These are phyloP conservation scores for Bothrops jararaca DNA, from an alignment of 2,113 vertebrate genomes.

Conservation along the genomic window DNA sequence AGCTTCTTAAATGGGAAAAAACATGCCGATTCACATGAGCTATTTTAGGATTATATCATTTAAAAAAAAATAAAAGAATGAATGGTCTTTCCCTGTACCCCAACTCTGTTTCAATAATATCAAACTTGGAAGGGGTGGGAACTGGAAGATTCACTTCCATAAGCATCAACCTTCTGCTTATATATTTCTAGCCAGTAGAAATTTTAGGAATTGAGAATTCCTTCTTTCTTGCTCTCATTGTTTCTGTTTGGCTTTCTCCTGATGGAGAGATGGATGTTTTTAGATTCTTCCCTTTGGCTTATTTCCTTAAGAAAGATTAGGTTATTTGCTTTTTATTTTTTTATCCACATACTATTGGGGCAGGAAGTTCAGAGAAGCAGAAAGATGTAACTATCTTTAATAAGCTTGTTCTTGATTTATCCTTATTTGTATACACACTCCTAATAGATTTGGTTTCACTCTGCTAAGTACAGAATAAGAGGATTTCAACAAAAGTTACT, in stretches of 20 bases:
- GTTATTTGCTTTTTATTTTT: background rate
- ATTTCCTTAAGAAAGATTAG: background rate
- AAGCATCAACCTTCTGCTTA: background rate
- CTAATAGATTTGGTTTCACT: background rate
- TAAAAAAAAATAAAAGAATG: background rate
- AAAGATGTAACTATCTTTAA: background rate
- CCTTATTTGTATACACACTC: background rate
- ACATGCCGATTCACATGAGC: constrained; percentile 35
- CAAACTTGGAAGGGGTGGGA: background rate
- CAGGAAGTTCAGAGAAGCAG: background rate
- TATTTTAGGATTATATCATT: constrained; percentile 10
- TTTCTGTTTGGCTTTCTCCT: background rate
- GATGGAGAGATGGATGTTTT: background rate
- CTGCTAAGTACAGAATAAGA: background rate
- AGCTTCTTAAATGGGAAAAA: constrained; percentile 31
- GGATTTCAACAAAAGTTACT: background rate
- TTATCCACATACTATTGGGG: background rate
- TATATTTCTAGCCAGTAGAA: background rate
- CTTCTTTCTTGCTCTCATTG: background rate
- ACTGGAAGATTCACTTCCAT: background rate
- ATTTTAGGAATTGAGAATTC: background rate
- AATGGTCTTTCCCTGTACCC: background rate
- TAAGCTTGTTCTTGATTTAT: background rate
- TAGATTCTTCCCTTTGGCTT: background rate
- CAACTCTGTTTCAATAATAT: background rate